These are phyloP conservation scores for Chionoecetes opilio DNA, from an alignment of 1,140 invertebrate genomes.

Conservation along the genomic window DNA sequence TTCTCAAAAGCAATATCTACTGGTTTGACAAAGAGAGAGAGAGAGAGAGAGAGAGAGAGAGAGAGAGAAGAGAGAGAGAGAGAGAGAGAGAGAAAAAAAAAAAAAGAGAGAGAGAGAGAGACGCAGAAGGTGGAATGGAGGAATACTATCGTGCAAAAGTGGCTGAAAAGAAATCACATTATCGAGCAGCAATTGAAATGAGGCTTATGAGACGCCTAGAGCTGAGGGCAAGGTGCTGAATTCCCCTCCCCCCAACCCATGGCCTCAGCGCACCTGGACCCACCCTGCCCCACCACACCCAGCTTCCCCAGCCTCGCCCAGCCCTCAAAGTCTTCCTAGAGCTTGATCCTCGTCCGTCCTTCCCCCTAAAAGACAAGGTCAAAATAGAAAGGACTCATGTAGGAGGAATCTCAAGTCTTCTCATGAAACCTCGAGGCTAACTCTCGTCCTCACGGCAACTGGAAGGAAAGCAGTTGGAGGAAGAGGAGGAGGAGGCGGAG, in stretches of 20 bases:
- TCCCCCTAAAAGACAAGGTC: neutral
- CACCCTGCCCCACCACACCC: neutral
- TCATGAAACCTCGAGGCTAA: neutral
- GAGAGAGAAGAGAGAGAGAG: conserved; percentile 48
- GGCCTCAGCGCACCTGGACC: neutral
- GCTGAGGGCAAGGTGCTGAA: neutral
- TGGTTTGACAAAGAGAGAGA: neutral
- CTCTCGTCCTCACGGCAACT: neutral
- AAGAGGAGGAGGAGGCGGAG: neutral
- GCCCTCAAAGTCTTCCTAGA: neutral
- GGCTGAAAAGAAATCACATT: conserved; percentile 33
- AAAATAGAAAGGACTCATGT: too few relatives aligned
- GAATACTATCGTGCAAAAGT: neutral
- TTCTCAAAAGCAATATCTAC: too few relatives aligned
- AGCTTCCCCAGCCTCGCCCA: neutral
- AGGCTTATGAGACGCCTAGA: neutral
- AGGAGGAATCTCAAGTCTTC: neutral
- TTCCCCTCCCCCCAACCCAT: neutral
- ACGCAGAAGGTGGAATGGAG: neutral
- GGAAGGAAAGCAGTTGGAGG: conserved; percentile 20
- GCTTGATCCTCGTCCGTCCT: neutral
- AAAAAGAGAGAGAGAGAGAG: conserved; percentile 55
- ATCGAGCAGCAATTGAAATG: neutral
- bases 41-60: conserved; percentile 19
- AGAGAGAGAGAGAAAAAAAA: conserved; percentile 63